Evolutionary conservation across 2,113 vertebrate genomes (phyloP).

Genomic region (Dasyurus viverrinus): DNA sequence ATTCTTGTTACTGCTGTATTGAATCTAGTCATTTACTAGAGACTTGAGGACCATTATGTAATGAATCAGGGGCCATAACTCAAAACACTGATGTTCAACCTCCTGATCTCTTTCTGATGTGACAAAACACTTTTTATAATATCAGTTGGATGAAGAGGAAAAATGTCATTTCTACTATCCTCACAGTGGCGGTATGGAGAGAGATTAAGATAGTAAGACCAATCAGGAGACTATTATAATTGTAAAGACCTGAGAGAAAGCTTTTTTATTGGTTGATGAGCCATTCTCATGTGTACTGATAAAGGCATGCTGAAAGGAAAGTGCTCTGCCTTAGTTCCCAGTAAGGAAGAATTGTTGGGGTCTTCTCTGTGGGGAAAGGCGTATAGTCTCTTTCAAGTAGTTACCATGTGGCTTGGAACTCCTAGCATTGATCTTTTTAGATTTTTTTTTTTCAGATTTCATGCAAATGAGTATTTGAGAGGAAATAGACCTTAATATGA

Average conservation of each 20-base stretch:
- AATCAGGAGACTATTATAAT: background rate
- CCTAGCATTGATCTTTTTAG: background rate
- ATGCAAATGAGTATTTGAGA: background rate
- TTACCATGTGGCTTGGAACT: background rate
- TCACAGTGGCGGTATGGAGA: background rate
- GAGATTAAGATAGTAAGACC: background rate
- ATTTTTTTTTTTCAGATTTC: background rate
- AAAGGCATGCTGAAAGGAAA: background rate
- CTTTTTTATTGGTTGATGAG: background rate
- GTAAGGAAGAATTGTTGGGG: background rate
- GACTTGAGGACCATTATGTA: background rate
- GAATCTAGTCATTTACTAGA: background rate
- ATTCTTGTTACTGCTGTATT: background rate
- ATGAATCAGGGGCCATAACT: background rate
- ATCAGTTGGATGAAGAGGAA: background rate
- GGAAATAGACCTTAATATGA: background rate
- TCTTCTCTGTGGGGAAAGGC: background rate
- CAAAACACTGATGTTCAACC: background rate
- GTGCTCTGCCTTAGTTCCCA: background rate
- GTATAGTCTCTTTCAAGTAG: background rate
- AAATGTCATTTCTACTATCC: background rate
- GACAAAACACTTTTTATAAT: background rate
- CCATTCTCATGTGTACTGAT: too few relatives aligned
- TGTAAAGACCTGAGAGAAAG: background rate
- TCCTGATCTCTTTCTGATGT: background rate